Evolutionary conservation across 2,797 vertebrate species (phyloP), one percentile per base, ranked within the genome.

Genomic region (Syndactyla subalaris): DNA sequence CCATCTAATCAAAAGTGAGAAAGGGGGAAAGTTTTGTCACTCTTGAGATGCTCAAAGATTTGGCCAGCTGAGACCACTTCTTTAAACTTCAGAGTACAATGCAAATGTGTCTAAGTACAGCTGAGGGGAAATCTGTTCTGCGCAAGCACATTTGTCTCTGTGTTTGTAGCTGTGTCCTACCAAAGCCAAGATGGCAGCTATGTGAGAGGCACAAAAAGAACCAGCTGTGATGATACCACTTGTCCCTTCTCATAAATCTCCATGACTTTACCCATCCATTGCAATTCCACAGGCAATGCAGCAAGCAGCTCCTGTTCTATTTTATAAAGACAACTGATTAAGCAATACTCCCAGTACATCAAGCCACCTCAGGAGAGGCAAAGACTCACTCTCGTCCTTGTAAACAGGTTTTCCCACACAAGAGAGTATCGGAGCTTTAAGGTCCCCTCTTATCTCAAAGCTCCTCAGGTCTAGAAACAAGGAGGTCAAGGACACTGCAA

Each of bases 1-100:
- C 52, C 59, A 77, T 78, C 66, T 78, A 81, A 93, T 36, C 51
- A 66, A 66, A 92, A 88, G 27, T 51, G 84, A 89, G 38, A 66
- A 84, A 51, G 15, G 2, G 19, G 46, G 41, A 82, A 83, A 93
- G 59, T 67, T 92, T 91, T 88, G 71, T 75, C 79, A 41, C 3
- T 55, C 32, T 48, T 70, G 66, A 63, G 59, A 79, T 71, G 57
- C 74, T 84, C 18, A 45, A 55, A 89, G 79, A 94, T 74, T 91
- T 87, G 77, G 32, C 67, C 92, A 95, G 77, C 90, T 95, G 83
- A 93, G 88, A 85, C 80, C 89, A 87, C 36, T 76, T 94, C 76
- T 80, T 77, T 32, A 85, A 86, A 89, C 49, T 88, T 83, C 34
- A 9, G 29, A 89, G 62, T 78, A 91, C 85, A 92, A 92, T 86